A percentile compares a stretch with the other conserved stretches of the same genome.
phyloP scores from a whole-genome alignment of 2,797 vertebrate species.

The Caiman crocodilus region DNA sequence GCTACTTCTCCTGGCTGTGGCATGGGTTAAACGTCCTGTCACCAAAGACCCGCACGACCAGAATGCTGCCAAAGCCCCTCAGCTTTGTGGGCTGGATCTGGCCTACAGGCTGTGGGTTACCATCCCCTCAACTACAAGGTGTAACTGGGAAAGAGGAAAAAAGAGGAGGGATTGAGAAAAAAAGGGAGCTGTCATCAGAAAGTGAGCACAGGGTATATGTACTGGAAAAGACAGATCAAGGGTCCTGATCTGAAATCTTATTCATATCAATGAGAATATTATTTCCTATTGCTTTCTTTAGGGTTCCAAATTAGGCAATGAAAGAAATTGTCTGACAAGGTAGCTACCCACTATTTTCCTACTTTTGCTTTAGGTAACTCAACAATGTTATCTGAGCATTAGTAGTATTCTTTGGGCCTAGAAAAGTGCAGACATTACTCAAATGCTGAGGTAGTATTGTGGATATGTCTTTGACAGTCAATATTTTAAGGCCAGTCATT shows the following conservation, averaged over 20 bases:
- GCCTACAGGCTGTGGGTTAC: no score
- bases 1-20: no score
- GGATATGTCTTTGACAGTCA: not conserved
- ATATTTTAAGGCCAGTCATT: not conserved
- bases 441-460: not conserved
- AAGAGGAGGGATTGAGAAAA: not conserved
- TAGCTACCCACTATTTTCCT: fast-evolving
- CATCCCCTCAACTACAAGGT: no score
- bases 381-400: not conserved
- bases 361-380: not conserved
- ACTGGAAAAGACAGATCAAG: not conserved
- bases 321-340: not conserved
- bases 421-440: not conserved
- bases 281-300: not conserved
- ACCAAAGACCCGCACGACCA: no score
- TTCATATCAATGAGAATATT: not conserved
- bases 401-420: not conserved
- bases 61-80: no score
- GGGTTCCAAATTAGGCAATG: not conserved
- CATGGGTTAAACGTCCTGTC: no score
- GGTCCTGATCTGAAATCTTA: not conserved
- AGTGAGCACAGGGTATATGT: not conserved
- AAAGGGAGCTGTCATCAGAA: not conserved
- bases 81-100: no score
- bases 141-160: not conserved